Evolutionary conservation across 2,113 vertebrate species (phyloP).

Genomic region (Phaetusa simplex): DNA sequence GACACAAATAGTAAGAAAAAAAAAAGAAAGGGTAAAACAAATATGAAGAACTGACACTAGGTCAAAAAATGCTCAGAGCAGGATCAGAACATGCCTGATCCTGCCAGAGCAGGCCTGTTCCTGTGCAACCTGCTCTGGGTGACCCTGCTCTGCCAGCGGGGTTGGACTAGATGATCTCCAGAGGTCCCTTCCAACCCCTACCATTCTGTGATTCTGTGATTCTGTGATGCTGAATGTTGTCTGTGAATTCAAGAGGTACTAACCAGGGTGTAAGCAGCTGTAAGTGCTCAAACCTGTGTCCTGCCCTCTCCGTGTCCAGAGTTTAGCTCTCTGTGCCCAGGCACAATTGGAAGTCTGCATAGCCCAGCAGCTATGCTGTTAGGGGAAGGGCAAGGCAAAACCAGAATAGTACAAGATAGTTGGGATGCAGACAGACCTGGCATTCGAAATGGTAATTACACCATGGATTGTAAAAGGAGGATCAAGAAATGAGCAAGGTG

Average conservation of each 20-base stretch:
- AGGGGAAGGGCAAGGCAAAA: not conserved
- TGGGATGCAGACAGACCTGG: not conserved
- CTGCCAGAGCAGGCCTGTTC: no score
- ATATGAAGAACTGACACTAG: not conserved
- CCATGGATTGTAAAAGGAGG: not conserved
- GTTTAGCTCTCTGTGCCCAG: not conserved
- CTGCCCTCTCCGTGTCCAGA: not conserved
- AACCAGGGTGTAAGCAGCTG: not conserved
- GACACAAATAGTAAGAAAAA: not conserved
- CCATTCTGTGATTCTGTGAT: no score
- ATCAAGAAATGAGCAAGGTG: not conserved
- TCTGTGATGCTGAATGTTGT: no score
- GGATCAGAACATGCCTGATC: not conserved
- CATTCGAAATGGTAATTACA: not conserved
- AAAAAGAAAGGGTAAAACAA: not conserved
- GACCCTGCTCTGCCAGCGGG: no score
- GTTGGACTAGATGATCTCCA: no score
- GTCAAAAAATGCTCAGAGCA: not conserved
- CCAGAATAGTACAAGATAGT: not conserved
- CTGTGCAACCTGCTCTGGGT: no score
- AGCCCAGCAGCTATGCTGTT: not conserved
- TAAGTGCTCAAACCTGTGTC: not conserved
- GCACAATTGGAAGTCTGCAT: not conserved
- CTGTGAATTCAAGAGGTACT: not conserved
- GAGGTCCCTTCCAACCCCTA: no score